Conservation (phyloP, 2,888 invertebrate genomes). For the Acanthopleura granulata region DNA sequence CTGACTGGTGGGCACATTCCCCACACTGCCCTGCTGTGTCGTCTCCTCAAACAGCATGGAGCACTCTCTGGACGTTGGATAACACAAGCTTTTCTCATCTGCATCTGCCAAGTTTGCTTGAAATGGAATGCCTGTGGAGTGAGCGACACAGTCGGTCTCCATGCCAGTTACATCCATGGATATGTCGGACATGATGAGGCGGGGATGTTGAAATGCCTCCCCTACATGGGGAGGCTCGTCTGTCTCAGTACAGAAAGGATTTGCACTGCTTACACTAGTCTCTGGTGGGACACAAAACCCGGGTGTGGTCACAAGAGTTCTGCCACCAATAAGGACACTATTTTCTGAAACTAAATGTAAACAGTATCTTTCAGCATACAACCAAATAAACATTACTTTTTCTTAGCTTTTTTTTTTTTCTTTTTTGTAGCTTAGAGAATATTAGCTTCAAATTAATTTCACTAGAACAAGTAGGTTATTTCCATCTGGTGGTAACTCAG, state of each 20-base stretch:
- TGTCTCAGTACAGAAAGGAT: too few species aligned
- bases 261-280: too few species aligned
- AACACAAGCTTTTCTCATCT: not conserved
- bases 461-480: too few species aligned
- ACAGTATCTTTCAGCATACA: too few species aligned
- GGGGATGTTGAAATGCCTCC: not conserved
- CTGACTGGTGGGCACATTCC: constrained; percentile 4
- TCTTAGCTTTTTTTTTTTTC: too few species aligned
- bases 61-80: constrained; percentile 37
- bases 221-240: not conserved
- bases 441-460: too few species aligned
- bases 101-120: not conserved
- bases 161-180: constrained; percentile 37
- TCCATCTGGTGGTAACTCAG: too few species aligned
- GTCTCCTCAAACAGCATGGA: constrained; percentile 40
- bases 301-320: not conserved
- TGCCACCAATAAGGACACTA: not conserved
- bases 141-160: constrained; percentile 37
- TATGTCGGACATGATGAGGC: not conserved
- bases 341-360: not conserved
- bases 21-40: constrained; percentile 24
- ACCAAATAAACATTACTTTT: too few species aligned
- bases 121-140: constrained; percentile 13
- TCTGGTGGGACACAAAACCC: too few species aligned
- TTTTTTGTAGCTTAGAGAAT: too few species aligned